Base-by-base conservation (phyloP, 2,888 invertebrate genomes). In the Mamestra brassicae region DNA sequence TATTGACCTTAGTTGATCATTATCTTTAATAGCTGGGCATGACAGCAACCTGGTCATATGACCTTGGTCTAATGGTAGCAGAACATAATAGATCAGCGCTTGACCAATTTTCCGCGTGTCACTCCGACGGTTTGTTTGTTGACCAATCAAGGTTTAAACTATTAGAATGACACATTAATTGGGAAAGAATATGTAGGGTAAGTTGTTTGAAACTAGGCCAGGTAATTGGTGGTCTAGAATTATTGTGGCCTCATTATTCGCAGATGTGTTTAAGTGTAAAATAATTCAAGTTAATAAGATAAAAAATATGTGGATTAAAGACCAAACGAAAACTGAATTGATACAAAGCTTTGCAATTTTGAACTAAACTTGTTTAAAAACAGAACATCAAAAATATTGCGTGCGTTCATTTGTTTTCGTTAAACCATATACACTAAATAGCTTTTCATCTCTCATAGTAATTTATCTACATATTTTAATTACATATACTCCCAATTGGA, bases 1-100 rank as follows among this genome's bases (percentile, higher is more conserved):
- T 87, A 87, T 84, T 79, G 85, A 83, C 85, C 88, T 88, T 86
- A 88, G 71, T 82, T 75, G 85, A 84, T 86, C 81, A 86, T 90
- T 89, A 89, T 86, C 88, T 81, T 36, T 89, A 88, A 89, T 88
- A 82, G 87, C 74, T 78, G 63, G 52, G 58, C 81, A 85, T 89
- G 90, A 90, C 90, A 89, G 85, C 78, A 86, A 84, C 81, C 83
- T 77, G 85, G 69, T 65, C 42, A 66, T 63, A 26, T 60, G 76
- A 76, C 86, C 86, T 86, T 86, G 65, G 54, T 38, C 13, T 78
- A 75, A 83, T 76, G 64, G 62, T 55, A 61, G 55, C 26, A 60
- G 68, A 47, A 63, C 55, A 78, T 83, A 81, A 76, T 68, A 84
- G 68, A 80, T 66, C 76, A 83, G 45, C 10, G 10, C 45, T 45